These are phyloP conservation scores for Limulus polyphemus DNA, from an alignment of 2,888 invertebrate genomes.

Conservation along the genomic window DNA sequence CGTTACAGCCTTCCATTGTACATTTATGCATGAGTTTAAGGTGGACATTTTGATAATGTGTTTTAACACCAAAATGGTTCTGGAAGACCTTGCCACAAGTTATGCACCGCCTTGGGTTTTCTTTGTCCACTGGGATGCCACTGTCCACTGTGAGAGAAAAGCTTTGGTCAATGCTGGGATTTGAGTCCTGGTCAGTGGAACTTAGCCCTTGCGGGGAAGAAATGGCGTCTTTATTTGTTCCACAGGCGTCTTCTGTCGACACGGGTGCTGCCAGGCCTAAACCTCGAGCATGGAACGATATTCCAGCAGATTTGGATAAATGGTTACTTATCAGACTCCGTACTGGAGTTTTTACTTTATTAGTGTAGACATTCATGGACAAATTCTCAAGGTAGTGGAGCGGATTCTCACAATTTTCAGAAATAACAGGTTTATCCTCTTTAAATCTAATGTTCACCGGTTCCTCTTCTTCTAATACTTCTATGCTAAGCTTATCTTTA, in stretches of 20 bases:
- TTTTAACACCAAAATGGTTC: slow-evolving; percentile 83
- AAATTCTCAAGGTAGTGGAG: slow-evolving; percentile 63
- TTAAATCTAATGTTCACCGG: background rate
- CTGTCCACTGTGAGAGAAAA: slow-evolving; percentile 27
- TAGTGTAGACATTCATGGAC: slow-evolving; percentile 48
- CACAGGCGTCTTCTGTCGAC: background rate
- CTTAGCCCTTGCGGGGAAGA: slow-evolving; percentile 3
- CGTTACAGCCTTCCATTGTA: slow-evolving; percentile 85
- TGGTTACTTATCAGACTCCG: background rate
- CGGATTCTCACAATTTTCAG: slow-evolving; percentile 50
- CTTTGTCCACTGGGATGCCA: slow-evolving; percentile 80
- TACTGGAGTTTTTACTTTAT: slow-evolving; percentile 8
- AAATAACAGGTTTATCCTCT: slow-evolving; percentile 13
- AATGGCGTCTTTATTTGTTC: background rate
- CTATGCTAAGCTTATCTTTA: slow-evolving; percentile 4
- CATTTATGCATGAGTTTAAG: slow-evolving; percentile 91
- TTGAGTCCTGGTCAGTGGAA: slow-evolving; percentile 38
- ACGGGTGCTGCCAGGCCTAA: slow-evolving; percentile 35
- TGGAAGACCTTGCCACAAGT: slow-evolving; percentile 87
- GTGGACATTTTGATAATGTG: slow-evolving; percentile 90
- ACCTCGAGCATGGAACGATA: slow-evolving; percentile 32
- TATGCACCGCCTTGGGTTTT: slow-evolving; percentile 78
- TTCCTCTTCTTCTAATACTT: slow-evolving; percentile 2
- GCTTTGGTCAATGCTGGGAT: slow-evolving; percentile 28
- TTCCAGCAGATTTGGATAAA: slow-evolving; percentile 17